Base-by-base conservation (phyloP, 2,888 invertebrate species). In the Lutraria lutraria region DNA sequence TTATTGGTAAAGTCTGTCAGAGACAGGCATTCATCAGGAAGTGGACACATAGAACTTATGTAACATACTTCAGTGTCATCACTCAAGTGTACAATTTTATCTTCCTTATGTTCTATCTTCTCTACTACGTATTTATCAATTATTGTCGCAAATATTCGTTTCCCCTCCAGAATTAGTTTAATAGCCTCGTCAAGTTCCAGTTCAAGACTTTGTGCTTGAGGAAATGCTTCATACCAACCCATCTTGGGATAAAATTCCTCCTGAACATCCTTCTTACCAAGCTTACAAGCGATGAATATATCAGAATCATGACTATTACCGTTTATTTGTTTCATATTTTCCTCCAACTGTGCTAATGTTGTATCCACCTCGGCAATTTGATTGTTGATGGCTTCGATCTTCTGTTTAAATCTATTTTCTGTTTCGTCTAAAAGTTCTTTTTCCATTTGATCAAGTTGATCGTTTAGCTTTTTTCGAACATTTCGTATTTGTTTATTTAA, bases 391-490 rank as follows among this genome's bases (percentile, higher is more conserved):
- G 29, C 25, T 16, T 56, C 54, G 4, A 81, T 54, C 29, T 81
- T 81, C 16, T 54, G 16, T 15, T 56, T 25, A 29, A 56, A 56
- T 12, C 19, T 29, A 0, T 25, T 52, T 12, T 81, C 81, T 0
- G 56, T 56, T 56, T 81, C 81, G 15, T 56, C 16, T 15, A 81
- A 2, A 15, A 81, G 53, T 56, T 54, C 81, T 52, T 25, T 25
- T 53, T 81, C 81, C 81, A 81, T 81, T 15, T 81, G 54, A 53
- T 81, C 81, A 10, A 81, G 52, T 25, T 29, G 81, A 6, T 81
- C 81, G 56, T 81, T 56, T 4, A 81, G 54, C 29, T 81, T 81
- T 56, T 81, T 56, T 29, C 81, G 54, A 4, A n/a, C n/a, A 21
- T 19, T 16, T 31, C 29, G 16, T 81, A 81, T 56, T 56, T 81